Evolutionary conservation across 1,140 invertebrate species (phyloP), one percentile per base, ranked within the genome.

Genomic region (Drosophila parvula): DNA sequence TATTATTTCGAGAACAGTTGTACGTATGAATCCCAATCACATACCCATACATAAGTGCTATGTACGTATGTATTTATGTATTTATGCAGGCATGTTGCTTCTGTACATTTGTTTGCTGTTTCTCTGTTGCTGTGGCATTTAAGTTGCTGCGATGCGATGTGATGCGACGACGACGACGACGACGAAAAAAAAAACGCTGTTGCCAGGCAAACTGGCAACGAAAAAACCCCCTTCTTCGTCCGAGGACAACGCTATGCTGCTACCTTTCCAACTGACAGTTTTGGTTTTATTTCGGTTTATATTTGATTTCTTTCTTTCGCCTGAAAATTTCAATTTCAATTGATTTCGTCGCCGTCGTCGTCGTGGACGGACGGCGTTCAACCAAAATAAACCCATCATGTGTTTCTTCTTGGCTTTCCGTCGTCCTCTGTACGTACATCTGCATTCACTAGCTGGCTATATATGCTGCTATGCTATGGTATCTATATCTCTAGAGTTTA

Each of bases 271-370:
- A 69, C 45, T 67, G 65, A 69, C 62, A 53, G 22, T 65, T 65
- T 62, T 45, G 44, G 44, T 51, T 68, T 64, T 64, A 64, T 50
- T 63, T 65, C 22, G 61, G 27, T 32, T 63, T 63, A 55, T 41
- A 40, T 36, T 62, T 58, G 53, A 62, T 36, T 64, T 68, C n/a
- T 5, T 58, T 34, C 14, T 28, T 27, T 47, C 48, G 67, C 4
- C 50, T 48, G 18, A 27, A 69, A 84, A 84, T 80, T 84, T 84
- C 73, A 84, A 80, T 84, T 84, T 84, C 81, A 84, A 84, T 84
- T 84, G 81, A 84, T 84, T 84, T 78, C 64, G 68, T 55, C 40
- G 58, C 28, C 12, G 36, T 14, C 36, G 36, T 38, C 22, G 45
- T 53, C 44, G 47, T 7, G 28, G 28, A 11, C 8, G 27, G 22